Evolutionary conservation across 2,113 vertebrate genomes (phyloP).

Genomic region (Bothrops jararaca): DNA sequence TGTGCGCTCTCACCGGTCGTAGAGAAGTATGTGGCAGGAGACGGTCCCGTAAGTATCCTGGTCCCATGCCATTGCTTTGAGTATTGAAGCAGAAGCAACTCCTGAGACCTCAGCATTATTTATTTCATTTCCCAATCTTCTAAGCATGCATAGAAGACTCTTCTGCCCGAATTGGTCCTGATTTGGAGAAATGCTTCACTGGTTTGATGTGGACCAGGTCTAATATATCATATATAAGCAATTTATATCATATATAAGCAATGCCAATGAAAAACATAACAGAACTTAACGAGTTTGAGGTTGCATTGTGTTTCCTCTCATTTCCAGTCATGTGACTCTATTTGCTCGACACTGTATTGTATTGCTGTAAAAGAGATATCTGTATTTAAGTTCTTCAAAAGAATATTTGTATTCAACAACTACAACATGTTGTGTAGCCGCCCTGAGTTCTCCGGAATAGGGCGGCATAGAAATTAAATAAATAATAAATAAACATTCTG

Average conservation of each 20-base stretch:
- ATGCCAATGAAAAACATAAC: not conserved
- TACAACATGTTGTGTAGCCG: too few relatives aligned
- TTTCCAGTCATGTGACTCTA: not conserved
- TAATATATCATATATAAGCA: not conserved
- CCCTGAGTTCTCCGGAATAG: too few relatives aligned
- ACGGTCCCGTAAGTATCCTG: too few relatives aligned
- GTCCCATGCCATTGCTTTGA: too few relatives aligned
- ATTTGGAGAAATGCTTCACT: not conserved
- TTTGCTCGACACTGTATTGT: not conserved
- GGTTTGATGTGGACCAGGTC: not conserved
- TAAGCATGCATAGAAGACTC: not conserved
- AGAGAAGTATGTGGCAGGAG: too few relatives aligned
- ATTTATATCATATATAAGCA: not conserved
- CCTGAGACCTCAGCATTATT: not conserved
- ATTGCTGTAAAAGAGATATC: not conserved
- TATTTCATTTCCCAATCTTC: not conserved
- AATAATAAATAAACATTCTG: too few relatives aligned
- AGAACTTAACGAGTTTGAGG: not conserved
- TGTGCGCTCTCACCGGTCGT: too few relatives aligned
- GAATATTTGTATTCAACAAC: not conserved
- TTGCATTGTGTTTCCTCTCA: not conserved
- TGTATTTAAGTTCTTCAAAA: not conserved
- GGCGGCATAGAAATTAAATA: too few relatives aligned
- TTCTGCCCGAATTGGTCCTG: not conserved
- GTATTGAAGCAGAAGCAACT: not conserved